Evolutionary conservation across 2,888 invertebrate genomes (phyloP), one percentile per base, ranked within the genome.

Genomic region (Vannuccia rotundouncinata): DNA sequence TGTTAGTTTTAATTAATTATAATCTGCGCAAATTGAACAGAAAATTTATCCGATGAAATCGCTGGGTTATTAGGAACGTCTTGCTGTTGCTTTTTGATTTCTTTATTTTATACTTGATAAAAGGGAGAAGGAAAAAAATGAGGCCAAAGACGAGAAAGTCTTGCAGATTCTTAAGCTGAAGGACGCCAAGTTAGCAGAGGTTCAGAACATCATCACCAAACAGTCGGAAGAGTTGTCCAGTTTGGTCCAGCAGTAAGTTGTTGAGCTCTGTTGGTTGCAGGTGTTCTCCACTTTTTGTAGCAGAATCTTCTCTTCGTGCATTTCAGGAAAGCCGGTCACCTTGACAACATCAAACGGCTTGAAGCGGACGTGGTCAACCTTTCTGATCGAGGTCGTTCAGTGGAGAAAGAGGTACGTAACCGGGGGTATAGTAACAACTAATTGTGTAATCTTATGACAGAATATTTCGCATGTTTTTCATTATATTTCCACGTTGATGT

Each of bases 121-220:
- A n/a, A 87, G 88, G 79, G 87, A 87, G 81, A 86, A 85, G 79
- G 86, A 87, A 83, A 87, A 86, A 80, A 83, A 85, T n/a, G 88
- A 88, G 82, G 81, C 83, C 0, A 87, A 87, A 77, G 87, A 88
- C 82, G 83, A 85, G 27, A 86, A 86, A 82, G 86, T 88, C 29
- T 81, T 87, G 79, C 86, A 86, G 79, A 86, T 88, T 29, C 82
- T 88, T 28, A 85, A 86, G 82, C 82, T 84, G 31, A 88, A 87
- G 81, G 88, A 88, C 84, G 85, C 85, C 45, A 85, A 84, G 80
- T 85, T 87, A 76, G 85, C 85, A 78, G 85, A 85, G 78, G 82
- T 86, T 31, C 84, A 85, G 81, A 82, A 83, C 79, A 83, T 83
- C 27, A 82, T 85, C 29, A 80, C 81, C 27, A 0, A 76, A 5